A percentile compares a stretch with the other conserved stretches of the same genome.
phyloP scores from a whole-genome alignment of 2,888 invertebrate genomes.

The Lasioglossum malachurum region DNA sequence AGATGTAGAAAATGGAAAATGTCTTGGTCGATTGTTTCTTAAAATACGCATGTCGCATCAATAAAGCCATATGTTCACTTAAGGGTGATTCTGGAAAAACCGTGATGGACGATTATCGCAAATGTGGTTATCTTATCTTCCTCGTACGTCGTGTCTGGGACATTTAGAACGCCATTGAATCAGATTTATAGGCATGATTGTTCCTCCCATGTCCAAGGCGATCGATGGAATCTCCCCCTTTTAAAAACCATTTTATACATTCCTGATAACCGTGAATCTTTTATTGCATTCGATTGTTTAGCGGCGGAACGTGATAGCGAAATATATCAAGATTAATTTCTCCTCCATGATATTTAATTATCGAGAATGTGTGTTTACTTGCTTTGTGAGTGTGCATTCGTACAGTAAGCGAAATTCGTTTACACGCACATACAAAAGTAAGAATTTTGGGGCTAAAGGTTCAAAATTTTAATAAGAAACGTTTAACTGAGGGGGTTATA shows the following conservation, averaged over 20 bases:
- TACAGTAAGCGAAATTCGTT: too few species aligned
- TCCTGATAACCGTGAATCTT: neutral
- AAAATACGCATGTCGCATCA: constrained; percentile 40
- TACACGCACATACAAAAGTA: too few species aligned
- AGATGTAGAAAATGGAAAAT: too few species aligned
- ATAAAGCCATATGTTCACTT: constrained; percentile 66
- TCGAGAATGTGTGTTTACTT: neutral
- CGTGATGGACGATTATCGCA: constrained; percentile 63
- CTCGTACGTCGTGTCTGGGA: constrained; percentile 45
- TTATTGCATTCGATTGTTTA: neutral
- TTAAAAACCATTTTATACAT: constrained; percentile 21
- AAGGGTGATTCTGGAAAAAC: constrained; percentile 56
- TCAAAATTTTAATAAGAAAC: too few species aligned
- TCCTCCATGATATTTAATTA: neutral
- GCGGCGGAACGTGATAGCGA: neutral
- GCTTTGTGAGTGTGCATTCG: neutral
- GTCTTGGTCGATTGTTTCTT: constrained; percentile 38
- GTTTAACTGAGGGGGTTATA: too few species aligned
- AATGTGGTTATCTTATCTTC: constrained; percentile 67
- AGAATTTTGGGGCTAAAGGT: too few species aligned
- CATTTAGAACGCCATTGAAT: constrained; percentile 60
- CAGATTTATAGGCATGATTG: constrained; percentile 59
- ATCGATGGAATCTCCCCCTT: constrained; percentile 23
- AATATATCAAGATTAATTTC: neutral
- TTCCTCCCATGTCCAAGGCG: constrained; percentile 35